Evolutionary conservation across 2,797 vertebrate genomes (phyloP).

Genomic region (Bradypodion ventrale): DNA sequence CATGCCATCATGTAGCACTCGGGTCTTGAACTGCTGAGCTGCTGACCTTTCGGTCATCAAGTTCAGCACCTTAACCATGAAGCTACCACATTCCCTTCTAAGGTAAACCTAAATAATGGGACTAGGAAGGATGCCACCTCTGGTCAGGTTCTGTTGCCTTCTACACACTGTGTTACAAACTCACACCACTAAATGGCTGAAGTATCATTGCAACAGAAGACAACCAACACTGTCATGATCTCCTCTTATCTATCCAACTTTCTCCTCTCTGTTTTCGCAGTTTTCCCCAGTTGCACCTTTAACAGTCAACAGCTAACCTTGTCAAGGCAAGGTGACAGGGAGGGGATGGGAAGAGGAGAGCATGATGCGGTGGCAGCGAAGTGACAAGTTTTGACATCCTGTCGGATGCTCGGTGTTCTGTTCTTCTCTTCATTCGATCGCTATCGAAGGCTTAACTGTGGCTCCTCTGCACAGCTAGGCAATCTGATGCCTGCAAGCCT

Average conservation of each 20-base stretch:
- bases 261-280: conserved; percentile 17
- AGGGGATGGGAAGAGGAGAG: conserved; percentile 6
- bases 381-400: conserved; percentile 72
- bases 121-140: neutral
- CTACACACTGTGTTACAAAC: neutral
- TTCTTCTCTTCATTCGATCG: conserved; percentile 71
- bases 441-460: conserved; percentile 71
- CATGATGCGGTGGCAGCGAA: conserved; percentile 65
- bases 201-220: neutral
- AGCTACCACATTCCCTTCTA: too few species aligned
- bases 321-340: conserved; percentile 47
- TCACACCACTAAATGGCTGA: conserved; percentile 3
- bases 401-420: conserved; percentile 70
- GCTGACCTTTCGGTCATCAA: too few species aligned
- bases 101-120: conserved; percentile 60
- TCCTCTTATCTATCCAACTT: accelerated
- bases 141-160: conserved; percentile 20
- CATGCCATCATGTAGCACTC: too few species aligned
- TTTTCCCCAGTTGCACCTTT: conserved; percentile 60
- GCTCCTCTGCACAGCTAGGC: conserved; percentile 59
- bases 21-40: too few species aligned
- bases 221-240: neutral
- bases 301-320: conserved; percentile 75
- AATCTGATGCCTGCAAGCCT: conserved; percentile 65
- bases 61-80: too few species aligned